Evolutionary conservation across 2,113 vertebrate species (phyloP).

Genomic region (Hystrix cristata): DNA sequence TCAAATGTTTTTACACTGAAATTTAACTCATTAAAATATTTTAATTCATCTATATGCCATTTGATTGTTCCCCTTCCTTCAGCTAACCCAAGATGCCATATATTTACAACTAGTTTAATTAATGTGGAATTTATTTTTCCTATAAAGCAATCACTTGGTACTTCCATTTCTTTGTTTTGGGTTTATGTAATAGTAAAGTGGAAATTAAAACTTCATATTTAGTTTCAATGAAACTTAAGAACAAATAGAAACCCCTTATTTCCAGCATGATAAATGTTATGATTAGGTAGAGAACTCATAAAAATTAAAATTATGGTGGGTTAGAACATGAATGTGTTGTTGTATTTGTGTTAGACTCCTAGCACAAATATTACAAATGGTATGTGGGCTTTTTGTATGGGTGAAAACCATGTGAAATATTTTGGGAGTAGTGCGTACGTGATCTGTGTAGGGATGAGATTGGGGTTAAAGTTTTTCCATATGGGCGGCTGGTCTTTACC

Average conservation of each 20-base stretch:
- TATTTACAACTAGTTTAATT: constrained; percentile 52
- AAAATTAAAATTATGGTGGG: not conserved
- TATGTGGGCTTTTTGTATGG: not conserved
- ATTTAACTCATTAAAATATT: constrained; percentile 44
- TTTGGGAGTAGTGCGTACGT: not conserved
- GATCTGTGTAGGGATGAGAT: not conserved
- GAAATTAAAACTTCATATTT: constrained; percentile 30
- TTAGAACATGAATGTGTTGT: not conserved
- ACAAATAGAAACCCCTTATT: not conserved
- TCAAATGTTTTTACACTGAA: constrained; percentile 8
- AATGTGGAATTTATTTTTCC: constrained; percentile 12
- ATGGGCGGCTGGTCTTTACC: not conserved
- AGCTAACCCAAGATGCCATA: constrained; percentile 11
- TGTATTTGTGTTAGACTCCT: not conserved
- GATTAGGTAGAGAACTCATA: not conserved
- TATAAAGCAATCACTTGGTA: constrained; percentile 33
- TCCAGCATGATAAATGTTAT: not conserved
- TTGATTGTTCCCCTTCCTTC: constrained; percentile 33
- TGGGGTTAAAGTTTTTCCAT: not conserved
- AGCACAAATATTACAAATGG: not conserved
- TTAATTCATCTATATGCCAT: not conserved
- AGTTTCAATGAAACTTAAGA: constrained; percentile 49
- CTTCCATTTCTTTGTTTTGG: constrained; percentile 46
- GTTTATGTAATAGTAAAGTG: constrained; percentile 53
- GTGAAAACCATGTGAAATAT: not conserved